These are phyloP conservation scores for Oeneis ivallda DNA, from an alignment of 2,888 invertebrate species.

Conservation along the genomic window DNA sequence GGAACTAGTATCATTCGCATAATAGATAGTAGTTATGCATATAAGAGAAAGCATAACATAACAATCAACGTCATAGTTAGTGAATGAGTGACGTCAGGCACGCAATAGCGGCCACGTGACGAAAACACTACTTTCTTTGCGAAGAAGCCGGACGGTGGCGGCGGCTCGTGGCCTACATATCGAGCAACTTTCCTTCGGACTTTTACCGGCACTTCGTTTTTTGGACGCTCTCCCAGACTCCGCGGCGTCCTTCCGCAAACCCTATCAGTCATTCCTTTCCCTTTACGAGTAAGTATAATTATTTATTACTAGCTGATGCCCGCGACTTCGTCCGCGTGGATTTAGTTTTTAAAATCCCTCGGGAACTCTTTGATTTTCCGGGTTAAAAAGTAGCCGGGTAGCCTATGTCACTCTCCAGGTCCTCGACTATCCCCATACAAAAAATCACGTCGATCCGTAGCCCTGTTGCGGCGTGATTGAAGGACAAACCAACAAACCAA, in stretches of 20 bases:
- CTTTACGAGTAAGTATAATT: neutral
- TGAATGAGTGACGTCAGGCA: slow-evolving; percentile 49
- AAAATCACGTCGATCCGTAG: too few relatives aligned
- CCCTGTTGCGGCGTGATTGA: too few relatives aligned
- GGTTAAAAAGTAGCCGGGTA: too few relatives aligned
- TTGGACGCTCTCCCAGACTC: slow-evolving; percentile 57
- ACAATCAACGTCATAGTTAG: slow-evolving; percentile 26
- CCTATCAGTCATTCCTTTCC: slow-evolving; percentile 10
- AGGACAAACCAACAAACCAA: too few relatives aligned
- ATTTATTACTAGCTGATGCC: too few relatives aligned
- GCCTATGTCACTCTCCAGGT: too few relatives aligned
- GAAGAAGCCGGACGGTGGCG: slow-evolving; percentile 55
- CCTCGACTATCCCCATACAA: too few relatives aligned
- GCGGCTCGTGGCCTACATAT: slow-evolving; percentile 71
- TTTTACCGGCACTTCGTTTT: slow-evolving; percentile 47
- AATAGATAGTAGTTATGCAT: neutral
- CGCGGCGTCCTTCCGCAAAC: slow-evolving; percentile 50
- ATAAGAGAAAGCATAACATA: slow-evolving; percentile 20
- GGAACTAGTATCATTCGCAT: neutral
- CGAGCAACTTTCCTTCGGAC: slow-evolving; percentile 79
- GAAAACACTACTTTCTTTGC: slow-evolving; percentile 48
- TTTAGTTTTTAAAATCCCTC: too few relatives aligned
- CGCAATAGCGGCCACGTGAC: slow-evolving; percentile 46
- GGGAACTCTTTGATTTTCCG: too few relatives aligned
- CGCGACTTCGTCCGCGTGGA: too few relatives aligned